A percentile compares a stretch with the other conserved stretches of the same genome.
Evolutionary conservation across 1,140 invertebrate genomes (phyloP).

Genomic region (Musca domestica): DNA sequence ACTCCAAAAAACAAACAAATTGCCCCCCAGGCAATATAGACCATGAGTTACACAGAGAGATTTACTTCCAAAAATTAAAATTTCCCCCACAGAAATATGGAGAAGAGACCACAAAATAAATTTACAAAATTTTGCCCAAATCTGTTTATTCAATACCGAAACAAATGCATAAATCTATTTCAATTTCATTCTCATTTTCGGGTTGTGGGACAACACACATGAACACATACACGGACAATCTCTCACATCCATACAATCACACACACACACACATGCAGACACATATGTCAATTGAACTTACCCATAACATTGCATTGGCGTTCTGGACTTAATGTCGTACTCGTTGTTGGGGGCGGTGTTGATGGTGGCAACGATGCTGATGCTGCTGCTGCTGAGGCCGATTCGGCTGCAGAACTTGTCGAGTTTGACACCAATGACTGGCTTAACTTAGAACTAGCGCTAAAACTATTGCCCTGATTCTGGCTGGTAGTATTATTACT

Average conservation of each 20-base stretch:
- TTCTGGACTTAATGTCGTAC: constrained; percentile 40
- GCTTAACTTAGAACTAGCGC: constrained; percentile 13
- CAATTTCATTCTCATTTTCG: too few species aligned
- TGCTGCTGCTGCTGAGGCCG: neutral
- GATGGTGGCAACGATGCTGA: constrained; percentile 27
- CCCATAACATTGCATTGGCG: constrained; percentile 51
- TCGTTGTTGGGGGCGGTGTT: constrained; percentile 36
- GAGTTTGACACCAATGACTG: constrained; percentile 21
- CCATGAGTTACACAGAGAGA: too few species aligned
- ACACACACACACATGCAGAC: neutral
- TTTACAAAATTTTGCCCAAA: too few species aligned
- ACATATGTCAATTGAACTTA: constrained; percentile 31
- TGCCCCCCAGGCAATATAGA: too few species aligned
- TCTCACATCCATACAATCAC: neutral
- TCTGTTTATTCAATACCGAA: too few species aligned
- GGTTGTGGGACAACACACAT: neutral
- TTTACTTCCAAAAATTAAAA: too few species aligned
- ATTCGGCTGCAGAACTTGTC: neutral
- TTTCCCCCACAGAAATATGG: too few species aligned
- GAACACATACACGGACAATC: neutral
- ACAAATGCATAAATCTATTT: too few species aligned
- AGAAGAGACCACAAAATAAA: too few species aligned
- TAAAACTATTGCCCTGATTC: neutral
- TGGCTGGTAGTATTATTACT: neutral
- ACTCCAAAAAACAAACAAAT: too few species aligned